Percentiles rank a stretch among this genome's conserved stretches.
These are phyloP conservation scores for Avahi laniger DNA, from an alignment of 2,797 vertebrate genomes.

Conservation along the genomic window DNA sequence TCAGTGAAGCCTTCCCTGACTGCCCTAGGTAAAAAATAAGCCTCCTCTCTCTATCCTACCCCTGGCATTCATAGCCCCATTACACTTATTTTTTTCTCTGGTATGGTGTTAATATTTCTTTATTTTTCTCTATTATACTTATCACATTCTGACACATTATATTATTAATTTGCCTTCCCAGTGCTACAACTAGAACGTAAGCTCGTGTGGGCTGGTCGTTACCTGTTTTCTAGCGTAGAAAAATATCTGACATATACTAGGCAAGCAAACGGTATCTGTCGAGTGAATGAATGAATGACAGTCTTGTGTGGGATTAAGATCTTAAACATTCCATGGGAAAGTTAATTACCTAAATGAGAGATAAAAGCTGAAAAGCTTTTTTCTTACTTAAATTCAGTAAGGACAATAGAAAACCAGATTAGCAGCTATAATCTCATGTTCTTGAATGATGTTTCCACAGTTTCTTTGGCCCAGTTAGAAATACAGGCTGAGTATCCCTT, in stretches of 20 bases:
- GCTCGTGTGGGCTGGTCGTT: too few relatives aligned
- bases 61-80: background rate
- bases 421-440: background rate
- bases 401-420: background rate
- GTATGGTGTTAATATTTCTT: background rate
- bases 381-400: background rate
- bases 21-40: background rate
- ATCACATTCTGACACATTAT: background rate
- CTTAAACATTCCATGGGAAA: background rate
- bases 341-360: background rate
- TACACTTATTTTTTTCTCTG: background rate
- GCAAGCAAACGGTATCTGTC: background rate
- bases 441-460: background rate
- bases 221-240: background rate
- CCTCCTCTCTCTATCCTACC: background rate
- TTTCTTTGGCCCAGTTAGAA: background rate
- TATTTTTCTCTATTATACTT: background rate
- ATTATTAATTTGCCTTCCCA: background rate
- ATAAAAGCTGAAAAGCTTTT: background rate
- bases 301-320: background rate
- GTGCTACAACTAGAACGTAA: background rate
- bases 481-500: background rate
- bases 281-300: background rate
- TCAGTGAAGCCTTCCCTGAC: background rate
- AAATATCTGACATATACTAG: background rate